Base-by-base conservation (phyloP, 2,797 vertebrate species). In the Lophius americanus region DNA sequence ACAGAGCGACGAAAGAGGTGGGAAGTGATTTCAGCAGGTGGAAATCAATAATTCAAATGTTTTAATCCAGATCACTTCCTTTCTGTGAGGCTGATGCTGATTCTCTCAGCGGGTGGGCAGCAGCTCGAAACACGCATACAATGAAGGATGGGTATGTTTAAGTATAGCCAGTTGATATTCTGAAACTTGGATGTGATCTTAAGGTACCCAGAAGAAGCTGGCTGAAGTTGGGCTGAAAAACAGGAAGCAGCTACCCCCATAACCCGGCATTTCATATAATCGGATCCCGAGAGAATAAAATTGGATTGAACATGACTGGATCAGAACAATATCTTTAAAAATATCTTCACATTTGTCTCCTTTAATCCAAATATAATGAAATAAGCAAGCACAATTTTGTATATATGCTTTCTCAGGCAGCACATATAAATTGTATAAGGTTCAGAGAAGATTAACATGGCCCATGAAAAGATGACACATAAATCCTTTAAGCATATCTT, bases 11-110 rank as follows among this genome's bases (percentile, higher is more conserved):
- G 36, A 51, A 49, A 46, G 14, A 52, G 58, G 56, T 5, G 6
- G 58, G 73, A 85, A 41, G 78, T 70, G 61, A 86, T 78, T 70
- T 52, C 72, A 74, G 74, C 72, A 58, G 72, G 74, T 79, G 75
- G 50, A 87, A 72, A 92, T 92, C 87, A 89, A 92, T 92, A 88
- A 92, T 90, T 91, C 86, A 91, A 50, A 58, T 75, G 76, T 76
- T 85, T 71, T 87, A 76, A 85, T 90, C 88, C 87, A 87, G 79
- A 90, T 91, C 79, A 75, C 70, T 71, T 81, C 64, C 75, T 60
- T 85, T 23, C 73, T 81, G 81, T 75, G 84, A 54, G 70, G 72
- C 67, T 84, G 81, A 85, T 80, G 73, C 64, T 68, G 73, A 76
- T 81, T 70, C 58, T 64, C 72, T 77, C 51, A 63, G 73, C 68